Conservation (phyloP, 2,113 vertebrate species). For the Stigmatopora argus region DNA sequence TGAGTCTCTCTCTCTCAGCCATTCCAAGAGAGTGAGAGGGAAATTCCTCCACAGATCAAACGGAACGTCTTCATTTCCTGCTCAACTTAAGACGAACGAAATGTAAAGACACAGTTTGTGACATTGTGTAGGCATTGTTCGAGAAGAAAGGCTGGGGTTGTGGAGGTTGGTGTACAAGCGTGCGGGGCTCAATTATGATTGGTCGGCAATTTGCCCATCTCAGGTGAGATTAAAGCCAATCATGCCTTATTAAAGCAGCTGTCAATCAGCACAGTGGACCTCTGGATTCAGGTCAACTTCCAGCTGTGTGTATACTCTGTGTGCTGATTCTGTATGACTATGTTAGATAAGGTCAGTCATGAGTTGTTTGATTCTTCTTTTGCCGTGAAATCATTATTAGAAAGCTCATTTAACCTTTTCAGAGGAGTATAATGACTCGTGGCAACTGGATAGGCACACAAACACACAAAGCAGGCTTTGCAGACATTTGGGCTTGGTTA, state of each 20-base stretch:
- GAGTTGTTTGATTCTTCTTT: slow-evolving; percentile 33
- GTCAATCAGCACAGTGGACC: slow-evolving; percentile 54
- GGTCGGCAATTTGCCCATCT: slow-evolving; percentile 27
- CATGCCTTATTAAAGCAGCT: slow-evolving; percentile 52
- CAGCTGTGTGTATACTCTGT: slow-evolving; percentile 44
- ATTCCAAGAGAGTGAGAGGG: slow-evolving; percentile 49
- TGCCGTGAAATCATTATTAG: slow-evolving; percentile 38
- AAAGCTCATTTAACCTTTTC: slow-evolving; percentile 23
- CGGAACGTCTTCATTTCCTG: slow-evolving; percentile 62
- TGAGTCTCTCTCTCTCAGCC: slow-evolving; percentile 43
- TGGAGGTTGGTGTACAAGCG: slow-evolving; percentile 13
- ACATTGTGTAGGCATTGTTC: slow-evolving; percentile 32
- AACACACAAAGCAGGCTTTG: slow-evolving; percentile 18
- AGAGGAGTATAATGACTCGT: slow-evolving; percentile 19
- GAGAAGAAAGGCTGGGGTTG: slow-evolving; percentile 19
- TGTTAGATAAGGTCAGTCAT: slow-evolving; percentile 47
- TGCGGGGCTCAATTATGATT: slow-evolving; percentile 28
- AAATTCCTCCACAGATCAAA: slow-evolving; percentile 70
- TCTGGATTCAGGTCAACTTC: slow-evolving; percentile 28
- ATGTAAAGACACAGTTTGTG: slow-evolving; percentile 40
- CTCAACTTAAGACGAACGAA: slow-evolving; percentile 36
- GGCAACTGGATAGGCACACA: slow-evolving; percentile 26
- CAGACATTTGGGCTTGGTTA: slow-evolving; percentile 31
- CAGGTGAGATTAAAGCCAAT: slow-evolving; percentile 66
- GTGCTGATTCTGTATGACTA: slow-evolving; percentile 38